Conservation (phyloP, 2,797 vertebrate species). For the Leuciscus waleckii region DNA sequence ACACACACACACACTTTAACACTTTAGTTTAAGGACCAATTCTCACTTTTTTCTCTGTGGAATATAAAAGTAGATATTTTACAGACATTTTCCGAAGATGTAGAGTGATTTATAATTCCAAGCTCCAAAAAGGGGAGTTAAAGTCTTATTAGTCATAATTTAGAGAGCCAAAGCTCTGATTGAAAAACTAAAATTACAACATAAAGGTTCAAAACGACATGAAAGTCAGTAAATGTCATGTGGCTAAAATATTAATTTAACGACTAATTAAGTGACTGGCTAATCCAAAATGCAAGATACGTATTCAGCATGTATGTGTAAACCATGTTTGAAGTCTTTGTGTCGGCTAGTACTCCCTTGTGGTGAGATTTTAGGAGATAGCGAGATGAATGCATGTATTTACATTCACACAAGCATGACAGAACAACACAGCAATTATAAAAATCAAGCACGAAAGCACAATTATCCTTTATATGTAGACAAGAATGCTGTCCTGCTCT, state of each 20-base stretch:
- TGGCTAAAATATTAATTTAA: not conserved
- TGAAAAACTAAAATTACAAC: not conserved
- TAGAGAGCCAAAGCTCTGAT: not conserved
- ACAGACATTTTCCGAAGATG: not conserved
- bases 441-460: constrained; percentile 31
- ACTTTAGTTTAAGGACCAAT: no score
- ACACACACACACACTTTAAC: no score
- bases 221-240: not conserved
- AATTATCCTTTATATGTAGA: constrained; percentile 29
- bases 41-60: not conserved
- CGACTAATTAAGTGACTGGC: not conserved
- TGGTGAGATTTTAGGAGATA: not conserved
- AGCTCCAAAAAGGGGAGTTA: not conserved
- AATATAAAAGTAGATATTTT: constrained; percentile 7
- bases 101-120: not conserved
- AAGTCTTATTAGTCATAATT: not conserved
- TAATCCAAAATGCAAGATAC: not conserved
- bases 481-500: constrained; percentile 5
- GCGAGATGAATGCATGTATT: constrained; percentile 8
- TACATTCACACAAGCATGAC: constrained; percentile 39
- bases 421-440: constrained; percentile 31
- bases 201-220: not conserved
- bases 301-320: not conserved
- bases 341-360: not conserved
- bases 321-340: not conserved